Conservation (phyloP, 2,113 vertebrate species). For the Pangasianodon gigas region DNA sequence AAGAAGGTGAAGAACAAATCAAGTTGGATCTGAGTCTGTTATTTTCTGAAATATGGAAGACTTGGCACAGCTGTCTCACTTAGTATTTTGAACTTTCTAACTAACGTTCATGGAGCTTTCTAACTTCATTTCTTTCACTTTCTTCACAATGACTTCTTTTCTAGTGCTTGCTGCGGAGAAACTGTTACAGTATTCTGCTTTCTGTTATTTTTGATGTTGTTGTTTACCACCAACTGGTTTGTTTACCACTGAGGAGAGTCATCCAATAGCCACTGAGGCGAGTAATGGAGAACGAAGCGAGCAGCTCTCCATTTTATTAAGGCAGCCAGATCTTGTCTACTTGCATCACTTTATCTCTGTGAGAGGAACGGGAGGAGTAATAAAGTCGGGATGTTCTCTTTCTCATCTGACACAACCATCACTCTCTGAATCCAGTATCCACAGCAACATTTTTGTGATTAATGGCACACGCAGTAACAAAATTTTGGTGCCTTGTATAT, state of each 20-base stretch:
- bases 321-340: constrained; percentile 59
- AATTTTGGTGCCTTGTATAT: neutral
- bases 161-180: neutral
- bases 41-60: neutral
- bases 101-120: neutral
- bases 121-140: neutral
- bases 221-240: constrained; percentile 43
- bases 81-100: neutral
- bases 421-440: neutral
- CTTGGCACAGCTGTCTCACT: neutral
- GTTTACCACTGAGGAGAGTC: constrained; percentile 52
- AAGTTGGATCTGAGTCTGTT: neutral
- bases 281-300: constrained; percentile 36
- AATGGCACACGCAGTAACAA: neutral
- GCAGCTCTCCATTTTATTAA: constrained; percentile 63
- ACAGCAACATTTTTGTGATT: neutral
- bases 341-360: constrained; percentile 64
- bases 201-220: constrained; percentile 26
- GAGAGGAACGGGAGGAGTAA: constrained; percentile 53
- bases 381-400: constrained; percentile 53
- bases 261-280: constrained; percentile 59
- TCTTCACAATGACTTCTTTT: neutral
- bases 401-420: constrained; percentile 13
- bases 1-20: neutral
- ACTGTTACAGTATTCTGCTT: neutral